Evolutionary conservation across 2,113 vertebrate species (phyloP).

Genomic region (Rhegmatorhina hoffmannsi): DNA sequence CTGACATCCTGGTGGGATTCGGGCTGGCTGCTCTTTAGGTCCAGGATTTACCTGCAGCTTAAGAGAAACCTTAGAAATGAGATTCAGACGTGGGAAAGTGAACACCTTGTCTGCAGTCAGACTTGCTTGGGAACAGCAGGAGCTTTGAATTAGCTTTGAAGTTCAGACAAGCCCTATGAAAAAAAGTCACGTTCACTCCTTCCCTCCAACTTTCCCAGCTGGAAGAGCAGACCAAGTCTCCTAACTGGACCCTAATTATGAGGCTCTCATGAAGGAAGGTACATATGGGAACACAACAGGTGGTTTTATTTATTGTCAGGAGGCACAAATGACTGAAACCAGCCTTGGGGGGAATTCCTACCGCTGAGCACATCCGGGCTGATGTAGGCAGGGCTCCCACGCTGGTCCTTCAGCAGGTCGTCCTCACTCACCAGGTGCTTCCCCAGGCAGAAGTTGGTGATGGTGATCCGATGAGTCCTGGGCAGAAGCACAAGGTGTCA

Average conservation of each 20-base stretch:
- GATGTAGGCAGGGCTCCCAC: constrained; percentile 98
- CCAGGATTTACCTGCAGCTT: neutral
- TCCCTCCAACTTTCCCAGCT: neutral
- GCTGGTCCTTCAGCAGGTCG: constrained; percentile 98
- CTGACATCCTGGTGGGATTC: neutral
- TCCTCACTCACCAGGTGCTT: constrained; percentile 98
- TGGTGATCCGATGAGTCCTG: constrained; percentile 97
- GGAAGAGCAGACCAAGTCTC: neutral
- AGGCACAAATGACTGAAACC: neutral
- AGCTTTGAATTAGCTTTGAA: neutral
- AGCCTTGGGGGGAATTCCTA: constrained; percentile 38
- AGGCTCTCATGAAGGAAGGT: neutral
- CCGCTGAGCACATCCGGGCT: constrained; percentile 97
- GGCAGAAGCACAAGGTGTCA: neutral
- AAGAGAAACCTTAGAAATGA: neutral
- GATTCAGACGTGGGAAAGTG: neutral
- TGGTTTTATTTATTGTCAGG: neutral
- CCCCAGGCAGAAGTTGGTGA: constrained; percentile 98
- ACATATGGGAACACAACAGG: neutral
- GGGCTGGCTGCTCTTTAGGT: neutral
- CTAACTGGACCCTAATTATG: neutral
- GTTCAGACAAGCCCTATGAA: neutral
- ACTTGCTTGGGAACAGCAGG: neutral
- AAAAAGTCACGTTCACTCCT: neutral
- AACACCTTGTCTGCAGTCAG: neutral